Conservation (phyloP, 2,888 invertebrate species). For the Epinotia bilunana region DNA sequence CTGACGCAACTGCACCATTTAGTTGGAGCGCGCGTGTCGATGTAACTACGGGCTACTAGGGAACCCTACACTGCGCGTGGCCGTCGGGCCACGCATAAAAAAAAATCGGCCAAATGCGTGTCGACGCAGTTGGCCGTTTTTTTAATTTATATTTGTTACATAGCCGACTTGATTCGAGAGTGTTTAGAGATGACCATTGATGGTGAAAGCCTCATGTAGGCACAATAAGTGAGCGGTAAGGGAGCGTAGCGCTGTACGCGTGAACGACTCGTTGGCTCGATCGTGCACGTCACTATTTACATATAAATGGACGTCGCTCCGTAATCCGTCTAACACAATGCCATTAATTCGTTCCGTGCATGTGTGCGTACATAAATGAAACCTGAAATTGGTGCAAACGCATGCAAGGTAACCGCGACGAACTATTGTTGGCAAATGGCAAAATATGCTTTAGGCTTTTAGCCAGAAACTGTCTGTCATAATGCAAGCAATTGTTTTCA, state of each 20-base stretch:
- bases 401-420: slow-evolving; percentile 44
- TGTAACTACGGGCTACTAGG: too few species aligned
- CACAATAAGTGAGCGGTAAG: background rate
- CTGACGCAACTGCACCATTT: too few species aligned
- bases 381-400: slow-evolving; percentile 63
- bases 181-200: background rate
- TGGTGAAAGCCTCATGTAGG: background rate
- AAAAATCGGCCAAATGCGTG: too few species aligned
- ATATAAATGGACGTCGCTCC: slow-evolving; percentile 82
- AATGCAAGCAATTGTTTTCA: slow-evolving; percentile 28
- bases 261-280: slow-evolving; percentile 68
- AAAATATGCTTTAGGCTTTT: slow-evolving; percentile 26
- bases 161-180: background rate
- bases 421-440: slow-evolving; percentile 34
- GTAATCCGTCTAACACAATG: slow-evolving; percentile 82
- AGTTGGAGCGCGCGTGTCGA: too few species aligned
- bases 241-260: slow-evolving; percentile 52
- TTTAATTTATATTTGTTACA: background rate
- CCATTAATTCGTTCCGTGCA: slow-evolving; percentile 77
- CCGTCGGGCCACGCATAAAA: too few species aligned
- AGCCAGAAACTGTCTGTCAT: slow-evolving; percentile 20
- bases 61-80: too few species aligned
- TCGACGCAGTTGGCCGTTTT: too few species aligned
- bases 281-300: slow-evolving; percentile 80
- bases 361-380: slow-evolving; percentile 73